A percentile compares a stretch with the other conserved stretches of the same genome.
Evolutionary conservation across 2,113 vertebrate species (phyloP).

Genomic region (Phoenicopterus ruber): DNA sequence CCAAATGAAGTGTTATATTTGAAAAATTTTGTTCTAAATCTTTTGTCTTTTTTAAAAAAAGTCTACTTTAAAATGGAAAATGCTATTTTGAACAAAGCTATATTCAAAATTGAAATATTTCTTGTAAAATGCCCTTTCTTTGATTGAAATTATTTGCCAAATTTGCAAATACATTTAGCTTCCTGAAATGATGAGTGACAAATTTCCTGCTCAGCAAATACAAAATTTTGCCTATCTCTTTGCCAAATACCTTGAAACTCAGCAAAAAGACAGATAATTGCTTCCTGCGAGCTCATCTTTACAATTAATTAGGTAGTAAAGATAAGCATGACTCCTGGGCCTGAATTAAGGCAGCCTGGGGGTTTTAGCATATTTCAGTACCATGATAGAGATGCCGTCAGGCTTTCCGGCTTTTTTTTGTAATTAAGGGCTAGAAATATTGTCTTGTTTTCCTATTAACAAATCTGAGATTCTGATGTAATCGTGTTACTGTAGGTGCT

Average conservation of each 20-base stretch:
- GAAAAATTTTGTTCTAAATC: not conserved
- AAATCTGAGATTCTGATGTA: not conserved
- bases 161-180: not conserved
- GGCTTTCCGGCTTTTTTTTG: not conserved
- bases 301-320: slow-evolving; percentile 12
- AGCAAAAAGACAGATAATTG: not conserved
- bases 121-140: not conserved
- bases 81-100: not conserved
- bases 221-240: not conserved
- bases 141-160: not conserved
- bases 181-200: not conserved
- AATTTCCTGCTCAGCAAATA: not conserved
- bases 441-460: not conserved
- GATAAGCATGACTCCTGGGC: not conserved
- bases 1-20: not conserved
- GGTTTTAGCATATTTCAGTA: not conserved
- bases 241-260: slow-evolving; percentile 11
- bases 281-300: not conserved
- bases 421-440: not conserved
- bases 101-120: not conserved
- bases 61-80: not conserved
- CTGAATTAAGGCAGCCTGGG: not conserved
- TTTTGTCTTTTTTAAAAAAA: not conserved
- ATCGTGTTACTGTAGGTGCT: not conserved
- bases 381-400: not conserved